Evolutionary conservation across 2,797 vertebrate genomes (phyloP), one percentile per base, ranked within the genome.

Genomic region (Craterocephalus amniculus): DNA sequence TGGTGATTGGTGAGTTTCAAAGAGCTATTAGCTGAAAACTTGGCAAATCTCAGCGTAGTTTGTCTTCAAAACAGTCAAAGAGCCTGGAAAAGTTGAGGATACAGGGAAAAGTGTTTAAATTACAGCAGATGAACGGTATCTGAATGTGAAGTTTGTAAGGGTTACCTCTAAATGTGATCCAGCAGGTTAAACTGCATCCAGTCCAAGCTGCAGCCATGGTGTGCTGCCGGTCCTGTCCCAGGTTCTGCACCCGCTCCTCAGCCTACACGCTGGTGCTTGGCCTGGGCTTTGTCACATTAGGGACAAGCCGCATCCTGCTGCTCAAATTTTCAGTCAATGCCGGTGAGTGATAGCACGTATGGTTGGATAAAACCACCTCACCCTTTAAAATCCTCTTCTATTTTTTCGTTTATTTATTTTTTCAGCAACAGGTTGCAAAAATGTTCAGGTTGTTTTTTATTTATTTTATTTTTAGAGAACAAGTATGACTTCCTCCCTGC

Each of bases 401-500:
- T 2, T 54, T 13, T 40, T 56, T 43, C 4, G 7, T 20, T 43
- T 20, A 18, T 26, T 12, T 32, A 11, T 38, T 54, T 24, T 14
- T 10, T 61, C 0, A 4, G 18, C 2, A 13, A n/a, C 48, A 2
- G 48, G 2, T 11, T 3, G 45, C 32, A 10, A 10, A 14, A 31
- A n/a, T 29, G 52, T 24, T 10, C 38, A 16, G 54, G 8, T 70
- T 64, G 8, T 43, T 55, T 34, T 12, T 66, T 38, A n/a, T 70
- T 31, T 45, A 43, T 9, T 84, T 2, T 67, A 0, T 73, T 75
- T 83, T 20, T 93, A 99, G 98, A 97, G 51, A 97, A 95, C 87
- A 96, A 95, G 62, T 99, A 99, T 27, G 96, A 99, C 91, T 99
- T 97, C 86, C 96, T 97, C 70, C 98, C 97, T 48, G 95, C 97